Evolutionary conservation across 1,140 invertebrate species (phyloP).

Genomic region (Caenorhabditis remanei): DNA sequence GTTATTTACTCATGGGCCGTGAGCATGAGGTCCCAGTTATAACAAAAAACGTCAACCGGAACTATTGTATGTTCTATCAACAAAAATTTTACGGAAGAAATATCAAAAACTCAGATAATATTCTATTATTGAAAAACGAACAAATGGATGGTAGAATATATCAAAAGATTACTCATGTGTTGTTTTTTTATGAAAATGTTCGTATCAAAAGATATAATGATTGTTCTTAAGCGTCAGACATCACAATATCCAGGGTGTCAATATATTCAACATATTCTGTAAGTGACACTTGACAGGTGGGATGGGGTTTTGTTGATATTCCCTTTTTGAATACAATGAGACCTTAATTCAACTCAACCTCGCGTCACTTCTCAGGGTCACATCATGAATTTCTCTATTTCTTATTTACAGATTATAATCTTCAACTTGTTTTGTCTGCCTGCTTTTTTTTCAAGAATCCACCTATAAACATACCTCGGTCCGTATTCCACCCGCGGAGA

Average conservation of each 20-base stretch:
- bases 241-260: not conserved
- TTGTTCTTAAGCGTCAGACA: not conserved
- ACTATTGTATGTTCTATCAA: too few relatives aligned
- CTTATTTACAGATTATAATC: conserved; percentile 23
- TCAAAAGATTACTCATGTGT: conserved; percentile 10
- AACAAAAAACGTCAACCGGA: too few relatives aligned
- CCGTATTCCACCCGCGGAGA: not conserved
- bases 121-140: too few relatives aligned
- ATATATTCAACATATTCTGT: too few relatives aligned
- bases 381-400: not conserved
- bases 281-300: too few relatives aligned
- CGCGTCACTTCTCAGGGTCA: conserved; percentile 18
- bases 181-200: not conserved
- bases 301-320: not conserved
- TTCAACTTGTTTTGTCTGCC: conserved; percentile 20
- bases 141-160: too few relatives aligned
- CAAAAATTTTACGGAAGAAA: too few relatives aligned
- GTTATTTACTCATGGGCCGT: too few relatives aligned
- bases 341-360: not conserved
- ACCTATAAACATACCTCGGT: not conserved
- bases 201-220: not conserved
- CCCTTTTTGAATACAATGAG: not conserved
- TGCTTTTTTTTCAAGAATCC: too few relatives aligned
- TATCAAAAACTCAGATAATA: too few relatives aligned
- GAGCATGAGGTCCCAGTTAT: too few relatives aligned